Conservation (phyloP, 2,113 vertebrate species). For the Physeter macrocephalus region DNA sequence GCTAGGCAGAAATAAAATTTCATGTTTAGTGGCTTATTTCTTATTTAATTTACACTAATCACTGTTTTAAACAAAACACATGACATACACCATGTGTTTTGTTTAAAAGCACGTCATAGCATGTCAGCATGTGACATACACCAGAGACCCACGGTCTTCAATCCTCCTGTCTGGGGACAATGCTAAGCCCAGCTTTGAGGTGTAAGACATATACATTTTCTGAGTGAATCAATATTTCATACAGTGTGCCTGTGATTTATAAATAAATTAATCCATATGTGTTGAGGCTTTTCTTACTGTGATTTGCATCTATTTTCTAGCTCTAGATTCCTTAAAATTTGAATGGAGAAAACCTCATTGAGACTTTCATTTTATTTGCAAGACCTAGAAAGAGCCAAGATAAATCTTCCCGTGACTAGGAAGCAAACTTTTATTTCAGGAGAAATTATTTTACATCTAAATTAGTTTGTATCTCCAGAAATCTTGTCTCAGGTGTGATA, state of each 20-base stretch:
- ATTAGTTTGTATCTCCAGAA: slow-evolving; percentile 75
- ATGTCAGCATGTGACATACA: no score
- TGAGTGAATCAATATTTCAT: background rate
- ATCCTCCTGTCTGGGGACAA: background rate
- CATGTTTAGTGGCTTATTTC: slow-evolving; percentile 24
- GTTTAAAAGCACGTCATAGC: no score
- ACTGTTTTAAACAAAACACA: slow-evolving; percentile 34
- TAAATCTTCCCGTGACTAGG: slow-evolving; percentile 65
- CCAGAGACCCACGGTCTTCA: background rate
- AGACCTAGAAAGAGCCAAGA: slow-evolving; percentile 63
- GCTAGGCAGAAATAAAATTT: slow-evolving; percentile 62
- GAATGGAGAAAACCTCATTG: slow-evolving; percentile 48
- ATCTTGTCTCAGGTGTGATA: slow-evolving; percentile 71
- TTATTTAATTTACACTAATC: slow-evolving; percentile 59
- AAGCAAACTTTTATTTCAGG: slow-evolving; percentile 75
- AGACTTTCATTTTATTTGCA: slow-evolving; percentile 55
- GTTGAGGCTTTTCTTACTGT: background rate
- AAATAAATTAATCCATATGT: background rate
- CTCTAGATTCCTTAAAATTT: slow-evolving; percentile 46
- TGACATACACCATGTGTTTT: background rate
- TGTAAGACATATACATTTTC: background rate
- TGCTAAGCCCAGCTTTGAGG: background rate
- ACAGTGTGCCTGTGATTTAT: slow-evolving; percentile 13
- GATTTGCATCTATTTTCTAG: background rate
- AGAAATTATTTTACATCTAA: slow-evolving; percentile 77